Percentiles rank a stretch among this genome's conserved stretches.
These are phyloP conservation scores for Antrozous pallidus DNA, from an alignment of 2,797 vertebrate genomes.

Conservation along the genomic window DNA sequence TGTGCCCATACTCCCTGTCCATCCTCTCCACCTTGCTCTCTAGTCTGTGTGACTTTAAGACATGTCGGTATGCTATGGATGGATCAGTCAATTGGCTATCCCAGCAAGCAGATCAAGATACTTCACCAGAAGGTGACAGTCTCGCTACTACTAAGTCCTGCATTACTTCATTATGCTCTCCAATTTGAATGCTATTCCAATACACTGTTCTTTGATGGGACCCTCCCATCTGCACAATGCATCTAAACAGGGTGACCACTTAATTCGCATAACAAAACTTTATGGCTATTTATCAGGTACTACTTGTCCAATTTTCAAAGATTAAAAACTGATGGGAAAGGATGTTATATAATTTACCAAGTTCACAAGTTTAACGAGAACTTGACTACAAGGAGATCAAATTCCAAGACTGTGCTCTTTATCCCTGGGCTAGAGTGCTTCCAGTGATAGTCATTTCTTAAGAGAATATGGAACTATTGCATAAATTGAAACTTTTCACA, in stretches of 20 bases:
- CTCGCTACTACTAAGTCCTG: background rate
- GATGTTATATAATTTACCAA: background rate
- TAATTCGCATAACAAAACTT: background rate
- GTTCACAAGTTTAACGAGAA: background rate
- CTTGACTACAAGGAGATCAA: background rate
- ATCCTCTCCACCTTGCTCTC: background rate
- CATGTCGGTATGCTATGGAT: background rate
- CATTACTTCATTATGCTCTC: background rate
- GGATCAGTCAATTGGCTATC: background rate
- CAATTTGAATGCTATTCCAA: background rate
- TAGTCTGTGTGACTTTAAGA: background rate
- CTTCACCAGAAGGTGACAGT: background rate
- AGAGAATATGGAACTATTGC: background rate
- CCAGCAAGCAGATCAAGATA: background rate
- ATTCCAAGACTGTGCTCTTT: background rate
- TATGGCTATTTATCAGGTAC: background rate
- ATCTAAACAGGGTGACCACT: background rate
- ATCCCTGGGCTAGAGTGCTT: background rate
- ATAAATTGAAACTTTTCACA: background rate
- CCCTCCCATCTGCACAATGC: background rate
- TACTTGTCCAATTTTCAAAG: background rate
- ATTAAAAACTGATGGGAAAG: background rate
- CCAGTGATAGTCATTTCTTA: background rate
- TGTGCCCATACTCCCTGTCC: background rate
- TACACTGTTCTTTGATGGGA: background rate